Evolutionary conservation across 2,888 invertebrate genomes (phyloP).

Genomic region (Tachina grossa): DNA sequence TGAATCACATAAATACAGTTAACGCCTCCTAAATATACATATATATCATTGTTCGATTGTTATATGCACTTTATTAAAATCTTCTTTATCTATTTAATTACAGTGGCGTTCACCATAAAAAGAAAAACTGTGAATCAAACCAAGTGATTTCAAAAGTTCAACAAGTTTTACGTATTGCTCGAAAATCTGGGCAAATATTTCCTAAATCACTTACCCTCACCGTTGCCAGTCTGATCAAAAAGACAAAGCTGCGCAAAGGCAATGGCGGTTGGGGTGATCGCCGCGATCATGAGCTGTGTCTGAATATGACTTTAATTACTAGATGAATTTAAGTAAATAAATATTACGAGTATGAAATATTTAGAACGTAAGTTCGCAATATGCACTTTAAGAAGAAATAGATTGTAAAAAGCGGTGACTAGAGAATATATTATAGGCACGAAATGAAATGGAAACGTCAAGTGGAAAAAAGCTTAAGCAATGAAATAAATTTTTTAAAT

Average conservation of each 20-base stretch:
- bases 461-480: background rate
- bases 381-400: background rate
- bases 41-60: background rate
- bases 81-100: slow-evolving; percentile 74
- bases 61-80: background rate
- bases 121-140: slow-evolving; percentile 94
- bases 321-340: slow-evolving; percentile 74
- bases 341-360: slow-evolving; percentile 29
- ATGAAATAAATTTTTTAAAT: background rate
- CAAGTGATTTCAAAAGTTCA: slow-evolving; percentile 93
- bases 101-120: slow-evolving; percentile 98
- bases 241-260: slow-evolving; percentile 90
- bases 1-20: background rate
- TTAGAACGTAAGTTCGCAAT: slow-evolving; percentile 29
- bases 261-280: slow-evolving; percentile 99
- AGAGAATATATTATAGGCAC: background rate
- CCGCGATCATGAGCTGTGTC: slow-evolving; percentile 91
- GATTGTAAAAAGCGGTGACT: background rate
- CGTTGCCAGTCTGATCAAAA: slow-evolving; percentile 87
- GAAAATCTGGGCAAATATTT: slow-evolving; percentile 86
- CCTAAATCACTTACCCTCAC: slow-evolving; percentile 88
- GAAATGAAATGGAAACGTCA: background rate
- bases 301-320: slow-evolving; percentile 86
- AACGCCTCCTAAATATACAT: slow-evolving; percentile 1
- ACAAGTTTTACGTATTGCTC: slow-evolving; percentile 88